phyloP scores from a whole-genome alignment of 37 sponge, comb jelly and placozoan genomes.

The Halisarca cf. caerulea region DNA sequence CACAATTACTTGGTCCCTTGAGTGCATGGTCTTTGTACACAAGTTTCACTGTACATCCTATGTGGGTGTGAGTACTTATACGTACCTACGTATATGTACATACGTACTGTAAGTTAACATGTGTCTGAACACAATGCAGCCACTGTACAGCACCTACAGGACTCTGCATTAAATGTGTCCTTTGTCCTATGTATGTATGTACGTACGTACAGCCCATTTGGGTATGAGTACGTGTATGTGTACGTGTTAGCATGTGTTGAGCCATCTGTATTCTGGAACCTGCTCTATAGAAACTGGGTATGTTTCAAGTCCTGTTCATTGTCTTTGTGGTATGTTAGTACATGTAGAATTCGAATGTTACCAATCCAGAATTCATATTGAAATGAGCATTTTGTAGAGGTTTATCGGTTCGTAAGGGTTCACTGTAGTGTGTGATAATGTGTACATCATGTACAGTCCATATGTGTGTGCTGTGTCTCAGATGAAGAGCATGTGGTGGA shows the following conservation, averaged over 20 bases:
- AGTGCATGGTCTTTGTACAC: too few relatives aligned
- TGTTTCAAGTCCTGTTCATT: too few relatives aligned
- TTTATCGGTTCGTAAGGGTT: neutral
- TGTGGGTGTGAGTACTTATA: too few relatives aligned
- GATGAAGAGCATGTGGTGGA: conserved; percentile 35
- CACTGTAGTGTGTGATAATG: neutral
- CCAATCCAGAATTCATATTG: too few relatives aligned
- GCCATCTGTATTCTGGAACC: too few relatives aligned
- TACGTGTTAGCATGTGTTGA: neutral
- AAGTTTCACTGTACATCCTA: too few relatives aligned
- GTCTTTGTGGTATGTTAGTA: too few relatives aligned
- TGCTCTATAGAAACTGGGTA: too few relatives aligned
- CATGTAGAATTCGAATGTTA: too few relatives aligned
- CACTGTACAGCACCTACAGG: too few relatives aligned
- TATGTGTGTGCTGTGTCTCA: neutral
- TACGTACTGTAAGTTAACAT: neutral
- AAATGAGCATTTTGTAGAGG: neutral
- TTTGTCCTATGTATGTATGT: neutral
- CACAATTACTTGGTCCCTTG: too few relatives aligned
- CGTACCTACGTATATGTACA: too few relatives aligned
- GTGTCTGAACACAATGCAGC: conserved; percentile 11
- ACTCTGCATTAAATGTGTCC: neutral
- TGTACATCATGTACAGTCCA: neutral
- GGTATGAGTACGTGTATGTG: neutral
- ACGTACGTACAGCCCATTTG: neutral